Conservation (phyloP, 1,140 invertebrate genomes). For the Ceratosolen solmsi region DNA sequence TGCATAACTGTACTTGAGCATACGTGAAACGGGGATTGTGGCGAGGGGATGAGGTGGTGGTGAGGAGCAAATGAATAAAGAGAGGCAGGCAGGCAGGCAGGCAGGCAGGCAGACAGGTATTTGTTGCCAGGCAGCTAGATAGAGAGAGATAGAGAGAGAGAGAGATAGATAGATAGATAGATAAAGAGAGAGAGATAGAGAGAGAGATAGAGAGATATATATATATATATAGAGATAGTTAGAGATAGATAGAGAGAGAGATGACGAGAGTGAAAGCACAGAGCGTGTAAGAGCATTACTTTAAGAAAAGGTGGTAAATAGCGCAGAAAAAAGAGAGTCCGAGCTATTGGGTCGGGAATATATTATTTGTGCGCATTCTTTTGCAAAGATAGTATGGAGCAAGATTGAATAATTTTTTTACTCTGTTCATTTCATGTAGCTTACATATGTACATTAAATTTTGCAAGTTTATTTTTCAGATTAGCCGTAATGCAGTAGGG, state of each 20-base stretch:
- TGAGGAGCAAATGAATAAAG: neutral
- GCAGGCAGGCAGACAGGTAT: neutral
- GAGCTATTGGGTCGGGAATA: neutral
- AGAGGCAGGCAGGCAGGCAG: neutral
- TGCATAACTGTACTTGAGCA: too few species aligned
- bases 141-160: too few species aligned
- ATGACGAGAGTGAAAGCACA: neutral
- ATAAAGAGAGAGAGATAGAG: too few species aligned
- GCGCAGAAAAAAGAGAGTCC: neutral
- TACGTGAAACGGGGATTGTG: too few species aligned
- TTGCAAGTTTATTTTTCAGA: neutral
- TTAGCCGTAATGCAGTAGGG: too few species aligned
- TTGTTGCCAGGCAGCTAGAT: too few species aligned
- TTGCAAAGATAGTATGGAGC: constrained; percentile 8
- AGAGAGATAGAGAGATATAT: too few species aligned
- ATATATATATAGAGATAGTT: too few species aligned
- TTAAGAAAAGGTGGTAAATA: neutral
- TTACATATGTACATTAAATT: neutral
- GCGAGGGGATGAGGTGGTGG: neutral
- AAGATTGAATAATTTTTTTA: constrained; percentile 28
- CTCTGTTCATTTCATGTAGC: neutral
- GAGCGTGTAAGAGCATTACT: neutral
- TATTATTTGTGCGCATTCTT: neutral
- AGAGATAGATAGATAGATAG: too few species aligned
- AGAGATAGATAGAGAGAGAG: too few species aligned